A percentile compares a stretch with the other conserved stretches of the same genome.
phyloP scores from a whole-genome alignment of 2,797 vertebrate species.

The Xenentodon cancila region DNA sequence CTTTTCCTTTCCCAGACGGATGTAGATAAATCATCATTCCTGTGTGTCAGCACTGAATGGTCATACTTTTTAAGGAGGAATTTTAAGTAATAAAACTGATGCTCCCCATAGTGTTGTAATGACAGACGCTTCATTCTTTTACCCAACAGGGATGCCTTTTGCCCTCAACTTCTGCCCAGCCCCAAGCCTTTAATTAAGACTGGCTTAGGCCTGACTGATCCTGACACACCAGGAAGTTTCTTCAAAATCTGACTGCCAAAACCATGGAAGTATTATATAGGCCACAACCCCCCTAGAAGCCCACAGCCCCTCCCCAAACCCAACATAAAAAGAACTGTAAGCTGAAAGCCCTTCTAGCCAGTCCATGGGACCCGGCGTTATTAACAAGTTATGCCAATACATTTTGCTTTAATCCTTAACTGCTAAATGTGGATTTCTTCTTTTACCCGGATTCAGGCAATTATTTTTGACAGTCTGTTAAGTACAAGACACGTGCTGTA shows the following conservation, averaged over 20 bases:
- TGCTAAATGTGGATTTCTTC: neutral
- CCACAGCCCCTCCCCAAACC: slow-evolving; percentile 54
- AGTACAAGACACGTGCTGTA: no score
- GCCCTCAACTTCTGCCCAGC: slow-evolving; percentile 77
- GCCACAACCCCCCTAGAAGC: slow-evolving; percentile 71
- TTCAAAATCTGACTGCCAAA: slow-evolving; percentile 79
- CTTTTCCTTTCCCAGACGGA: neutral
- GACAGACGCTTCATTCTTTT: slow-evolving; percentile 76
- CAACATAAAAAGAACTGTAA: slow-evolving; percentile 64
- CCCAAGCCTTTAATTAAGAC: slow-evolving; percentile 87
- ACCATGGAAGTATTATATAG: slow-evolving; percentile 78
- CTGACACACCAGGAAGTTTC: slow-evolving; percentile 86
- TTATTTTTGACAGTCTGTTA: no score
- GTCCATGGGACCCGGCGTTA: slow-evolving; percentile 37
- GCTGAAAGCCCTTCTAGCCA: slow-evolving; percentile 55
- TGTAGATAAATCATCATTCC: slow-evolving; percentile 24
- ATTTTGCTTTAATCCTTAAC: slow-evolving; percentile 31
- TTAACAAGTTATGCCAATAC: slow-evolving; percentile 39
- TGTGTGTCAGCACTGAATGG: slow-evolving; percentile 14
- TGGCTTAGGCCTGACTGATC: slow-evolving; percentile 85
- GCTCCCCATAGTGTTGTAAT: slow-evolving; percentile 73
- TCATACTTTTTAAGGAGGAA: slow-evolving; percentile 52
- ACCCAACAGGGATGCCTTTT: slow-evolving; percentile 78
- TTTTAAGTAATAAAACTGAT: slow-evolving; percentile 71
- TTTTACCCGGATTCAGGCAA: neutral